Conservation (phyloP, 2,888 invertebrate species). For the Diarsia brunnea region DNA sequence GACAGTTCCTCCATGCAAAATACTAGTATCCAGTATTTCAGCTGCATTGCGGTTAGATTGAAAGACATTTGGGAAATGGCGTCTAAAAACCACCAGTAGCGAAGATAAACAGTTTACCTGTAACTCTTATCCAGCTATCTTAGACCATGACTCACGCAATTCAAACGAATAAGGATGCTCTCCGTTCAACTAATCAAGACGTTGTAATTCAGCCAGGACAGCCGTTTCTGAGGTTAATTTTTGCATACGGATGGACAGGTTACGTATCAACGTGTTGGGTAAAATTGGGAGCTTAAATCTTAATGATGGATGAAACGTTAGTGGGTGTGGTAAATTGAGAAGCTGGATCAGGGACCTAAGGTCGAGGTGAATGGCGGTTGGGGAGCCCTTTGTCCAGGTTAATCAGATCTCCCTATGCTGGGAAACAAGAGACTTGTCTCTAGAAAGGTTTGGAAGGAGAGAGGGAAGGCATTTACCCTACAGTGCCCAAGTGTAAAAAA, state of each 20-base stretch:
- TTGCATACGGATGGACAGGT: conserved; percentile 16
- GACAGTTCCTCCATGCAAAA: too few species aligned
- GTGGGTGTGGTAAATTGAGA: background rate
- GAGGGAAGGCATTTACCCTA: background rate
- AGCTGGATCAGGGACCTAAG: background rate
- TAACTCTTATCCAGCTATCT: conserved; percentile 32
- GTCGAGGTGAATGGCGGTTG: background rate
- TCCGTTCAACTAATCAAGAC: conserved; percentile 50
- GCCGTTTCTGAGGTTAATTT: conserved; percentile 42
- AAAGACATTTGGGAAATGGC: too few species aligned
- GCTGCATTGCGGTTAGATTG: too few species aligned
- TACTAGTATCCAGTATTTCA: too few species aligned
- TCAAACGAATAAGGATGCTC: conserved; percentile 54
- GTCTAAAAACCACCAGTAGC: conserved; percentile 13
- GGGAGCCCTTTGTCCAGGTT: background rate
- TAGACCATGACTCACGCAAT: conserved; percentile 48
- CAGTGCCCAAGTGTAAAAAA: too few species aligned
- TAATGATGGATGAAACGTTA: background rate
- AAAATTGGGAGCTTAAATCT: background rate
- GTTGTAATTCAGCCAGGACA: conserved; percentile 28
- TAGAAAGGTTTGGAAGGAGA: background rate
- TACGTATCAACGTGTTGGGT: conserved; percentile 2
- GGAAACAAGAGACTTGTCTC: too few species aligned
- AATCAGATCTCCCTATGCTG: too few species aligned
- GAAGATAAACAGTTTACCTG: conserved; percentile 35